Base-by-base conservation (phyloP, 2,797 vertebrate genomes). In the Alectoris magna region DNA sequence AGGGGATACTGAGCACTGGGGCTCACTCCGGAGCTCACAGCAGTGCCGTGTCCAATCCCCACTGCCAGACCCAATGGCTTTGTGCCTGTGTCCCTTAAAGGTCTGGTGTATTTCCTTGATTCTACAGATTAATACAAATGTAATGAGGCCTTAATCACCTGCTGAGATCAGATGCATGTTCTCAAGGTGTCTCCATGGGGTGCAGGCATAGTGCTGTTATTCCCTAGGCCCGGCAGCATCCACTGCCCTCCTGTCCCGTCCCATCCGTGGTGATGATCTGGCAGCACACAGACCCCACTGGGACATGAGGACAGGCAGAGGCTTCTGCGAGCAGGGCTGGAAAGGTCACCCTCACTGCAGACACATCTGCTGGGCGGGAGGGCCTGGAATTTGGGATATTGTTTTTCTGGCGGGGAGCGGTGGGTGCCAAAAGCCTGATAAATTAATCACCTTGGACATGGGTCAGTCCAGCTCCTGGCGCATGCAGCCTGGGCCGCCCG, bases 381-480 rank as follows among this genome's bases (percentile, higher is more conserved):
- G 82, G 91, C 84, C 80, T 96, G 95, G 95, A 96, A 96, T 95
- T 91, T 5, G 91, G 94, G 96, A 96, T 91, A 90, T 95, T 95
- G 93, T 96, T 96, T 95, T 95, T 95, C 95, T 96, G 84, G 87
- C 80, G 66, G 93, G 71, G 94, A 94, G 92, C 0, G 3, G 92
- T 64, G 94, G 95, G 94, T 94, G 95, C 95, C 95, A 96, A 96
- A 94, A 96, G 71, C 95, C 93, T 95, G 93, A 96, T 95, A 95
- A 96, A 96, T 96, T 94, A 94, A 93, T 95, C 95, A 95, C 96
- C 95, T 95, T 91, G 89, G 95, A 95, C 92, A 92, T 64, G 95
- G 96, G 96, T 94, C 96, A 93, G 94, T 84, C 87, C 94, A 76
- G 95, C 95, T 92, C 86, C 96, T 94, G 95, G 95, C 92, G 10